These are phyloP conservation scores for Raja brachyura DNA, from an alignment of 2,113 vertebrate genomes.

Conservation along the genomic window DNA sequence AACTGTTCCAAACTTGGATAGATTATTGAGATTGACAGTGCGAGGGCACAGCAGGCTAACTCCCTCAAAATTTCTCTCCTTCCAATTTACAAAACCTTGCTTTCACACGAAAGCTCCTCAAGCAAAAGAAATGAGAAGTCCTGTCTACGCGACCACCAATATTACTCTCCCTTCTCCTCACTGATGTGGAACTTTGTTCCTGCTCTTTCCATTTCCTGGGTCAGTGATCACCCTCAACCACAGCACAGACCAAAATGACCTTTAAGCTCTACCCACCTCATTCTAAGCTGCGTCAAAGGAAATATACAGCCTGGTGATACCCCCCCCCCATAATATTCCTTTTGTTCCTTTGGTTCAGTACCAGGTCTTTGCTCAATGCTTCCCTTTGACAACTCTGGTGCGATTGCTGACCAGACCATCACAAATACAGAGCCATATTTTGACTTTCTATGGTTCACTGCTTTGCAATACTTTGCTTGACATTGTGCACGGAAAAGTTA, in stretches of 20 bases:
- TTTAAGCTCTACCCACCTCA: background rate
- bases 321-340: background rate
- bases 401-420: background rate
- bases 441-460: background rate
- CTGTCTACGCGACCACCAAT: background rate
- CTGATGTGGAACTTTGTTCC: background rate
- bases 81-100: background rate
- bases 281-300: background rate
- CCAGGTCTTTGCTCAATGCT: background rate
- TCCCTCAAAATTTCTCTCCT: background rate
- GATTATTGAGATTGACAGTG: background rate
- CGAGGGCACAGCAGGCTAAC: background rate
- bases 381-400: background rate
- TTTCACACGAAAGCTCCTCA: background rate
- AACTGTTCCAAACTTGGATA: background rate
- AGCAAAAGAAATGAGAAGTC: background rate
- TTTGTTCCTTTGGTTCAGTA: background rate
- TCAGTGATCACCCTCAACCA: background rate
- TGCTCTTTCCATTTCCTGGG: background rate
- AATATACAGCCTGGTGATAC: background rate
- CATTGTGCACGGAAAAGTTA: background rate
- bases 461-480: background rate
- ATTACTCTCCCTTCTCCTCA: background rate
- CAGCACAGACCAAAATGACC: background rate
- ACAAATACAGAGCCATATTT: background rate